phyloP scores from a whole-genome alignment of 1,140 invertebrate species.

The Lasaia peninsularis region DNA sequence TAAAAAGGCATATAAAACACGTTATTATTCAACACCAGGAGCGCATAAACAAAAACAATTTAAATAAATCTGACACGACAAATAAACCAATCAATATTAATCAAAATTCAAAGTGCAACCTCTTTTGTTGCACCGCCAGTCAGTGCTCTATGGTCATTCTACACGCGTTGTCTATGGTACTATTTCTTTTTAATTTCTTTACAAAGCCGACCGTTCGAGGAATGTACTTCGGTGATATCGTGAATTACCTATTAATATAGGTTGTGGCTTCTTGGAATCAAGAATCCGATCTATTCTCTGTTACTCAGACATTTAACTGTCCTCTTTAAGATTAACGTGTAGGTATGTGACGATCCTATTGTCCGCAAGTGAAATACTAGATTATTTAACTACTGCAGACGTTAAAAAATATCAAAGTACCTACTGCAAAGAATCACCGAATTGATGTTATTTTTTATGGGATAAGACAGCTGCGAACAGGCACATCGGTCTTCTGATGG shows the following conservation, averaged over 20 bases:
- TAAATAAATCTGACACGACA: conserved; percentile 19
- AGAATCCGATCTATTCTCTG: neutral
- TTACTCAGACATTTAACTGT: neutral
- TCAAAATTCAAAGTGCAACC: conserved; percentile 19
- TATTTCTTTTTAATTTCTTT: conserved; percentile 24
- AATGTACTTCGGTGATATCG: neutral
- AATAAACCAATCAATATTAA: conserved; percentile 24
- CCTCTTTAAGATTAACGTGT: too few species aligned
- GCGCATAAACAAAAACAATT: conserved; percentile 20
- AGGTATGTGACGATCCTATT: too few species aligned
- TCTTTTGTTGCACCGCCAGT: conserved; percentile 15
- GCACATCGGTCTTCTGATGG: too few species aligned
- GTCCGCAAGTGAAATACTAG: too few species aligned
- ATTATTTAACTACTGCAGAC: too few species aligned
- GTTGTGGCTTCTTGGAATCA: neutral
- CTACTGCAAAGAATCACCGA: too few species aligned
- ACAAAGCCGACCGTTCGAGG: conserved; percentile 15
- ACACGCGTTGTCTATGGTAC: conserved; percentile 19
- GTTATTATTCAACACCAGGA: neutral
- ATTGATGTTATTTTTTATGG: too few species aligned
- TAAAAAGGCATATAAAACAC: neutral
- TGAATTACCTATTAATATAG: conserved; percentile 4
- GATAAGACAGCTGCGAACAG: too few species aligned
- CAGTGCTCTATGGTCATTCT: conserved; percentile 14
- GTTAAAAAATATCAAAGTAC: too few species aligned